phyloP scores from a whole-genome alignment of 2,888 invertebrate genomes.

The Amaurobius ferox region DNA sequence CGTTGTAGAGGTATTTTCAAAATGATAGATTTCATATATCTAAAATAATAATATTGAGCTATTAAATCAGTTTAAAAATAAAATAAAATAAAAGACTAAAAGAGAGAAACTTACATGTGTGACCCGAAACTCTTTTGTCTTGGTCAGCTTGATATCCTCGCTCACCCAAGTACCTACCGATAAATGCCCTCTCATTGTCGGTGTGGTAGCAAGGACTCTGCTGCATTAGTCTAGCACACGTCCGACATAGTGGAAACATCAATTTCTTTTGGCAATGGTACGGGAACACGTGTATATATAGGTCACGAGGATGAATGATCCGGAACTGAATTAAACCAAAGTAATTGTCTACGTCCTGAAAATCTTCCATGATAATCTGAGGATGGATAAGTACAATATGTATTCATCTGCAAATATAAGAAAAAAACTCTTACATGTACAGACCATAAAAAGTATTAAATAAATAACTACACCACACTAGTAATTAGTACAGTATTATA shows the following conservation, averaged over 20 bases:
- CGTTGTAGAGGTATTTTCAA: background rate
- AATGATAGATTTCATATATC: conserved; percentile 1
- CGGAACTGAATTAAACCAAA: conserved; percentile 14
- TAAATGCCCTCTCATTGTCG: background rate
- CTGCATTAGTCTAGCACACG: background rate
- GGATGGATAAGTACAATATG: too few species aligned
- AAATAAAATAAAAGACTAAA: too few species aligned
- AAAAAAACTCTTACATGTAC: too few species aligned
- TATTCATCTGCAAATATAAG: too few species aligned
- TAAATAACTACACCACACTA: too few species aligned
- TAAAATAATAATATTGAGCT: too few species aligned
- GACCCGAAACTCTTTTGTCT: background rate
- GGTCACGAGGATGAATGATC: background rate
- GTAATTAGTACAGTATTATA: too few species aligned
- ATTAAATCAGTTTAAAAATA: too few species aligned
- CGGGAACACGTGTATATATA: background rate
- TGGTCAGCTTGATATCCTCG: background rate
- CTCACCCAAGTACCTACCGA: conserved; percentile 17
- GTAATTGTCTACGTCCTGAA: background rate
- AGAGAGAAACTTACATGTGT: conserved; percentile 2
- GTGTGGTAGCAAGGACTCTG: background rate
- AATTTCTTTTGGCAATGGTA: background rate
- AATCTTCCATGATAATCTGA: background rate
- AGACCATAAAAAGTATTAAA: too few species aligned
- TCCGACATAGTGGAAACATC: conserved; percentile 6